Conservation (phyloP, 2,113 vertebrate species). For the Ctenodactylus gundi region DNA sequence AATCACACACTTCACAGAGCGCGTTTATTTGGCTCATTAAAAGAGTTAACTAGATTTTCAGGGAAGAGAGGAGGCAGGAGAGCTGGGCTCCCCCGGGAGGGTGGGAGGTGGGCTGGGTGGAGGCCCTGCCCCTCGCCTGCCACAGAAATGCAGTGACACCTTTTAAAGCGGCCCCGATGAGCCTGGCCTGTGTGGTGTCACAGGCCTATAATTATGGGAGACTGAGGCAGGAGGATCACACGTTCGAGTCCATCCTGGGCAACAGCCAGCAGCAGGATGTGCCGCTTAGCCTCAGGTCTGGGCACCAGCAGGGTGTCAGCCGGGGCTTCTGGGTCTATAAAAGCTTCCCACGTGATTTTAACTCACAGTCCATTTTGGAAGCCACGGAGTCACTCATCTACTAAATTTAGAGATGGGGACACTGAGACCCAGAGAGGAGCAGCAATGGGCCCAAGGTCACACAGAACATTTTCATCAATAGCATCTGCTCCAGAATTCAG, state of each 20-base stretch:
- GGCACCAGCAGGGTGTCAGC: background rate
- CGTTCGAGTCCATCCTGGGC: too few relatives aligned
- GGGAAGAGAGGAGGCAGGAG: background rate
- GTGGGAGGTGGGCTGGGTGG: background rate
- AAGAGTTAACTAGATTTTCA: constrained; percentile 58
- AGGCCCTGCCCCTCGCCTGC: fast-evolving
- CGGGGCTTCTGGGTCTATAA: background rate
- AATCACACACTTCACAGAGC: background rate
- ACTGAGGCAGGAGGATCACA: too few relatives aligned
- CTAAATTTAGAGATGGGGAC: background rate
- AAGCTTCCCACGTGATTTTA: background rate
- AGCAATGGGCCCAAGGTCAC: background rate
- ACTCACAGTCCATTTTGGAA: too few relatives aligned
- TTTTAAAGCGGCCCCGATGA: too few relatives aligned
- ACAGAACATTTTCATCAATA: background rate
- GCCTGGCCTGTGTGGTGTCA: too few relatives aligned
- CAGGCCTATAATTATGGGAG: too few relatives aligned
- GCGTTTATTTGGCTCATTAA: constrained; percentile 44
- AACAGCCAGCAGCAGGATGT: background rate
- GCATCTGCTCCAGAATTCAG: background rate
- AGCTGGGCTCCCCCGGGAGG: background rate
- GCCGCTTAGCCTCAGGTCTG: background rate
- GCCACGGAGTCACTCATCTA: too few relatives aligned
- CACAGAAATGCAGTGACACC: background rate
- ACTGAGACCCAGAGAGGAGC: constrained; percentile 12